A percentile compares a stretch with the other conserved stretches of the same genome.
Conservation (phyloP, 2,888 invertebrate genomes). For the Nematopogon swammerdamellus region DNA sequence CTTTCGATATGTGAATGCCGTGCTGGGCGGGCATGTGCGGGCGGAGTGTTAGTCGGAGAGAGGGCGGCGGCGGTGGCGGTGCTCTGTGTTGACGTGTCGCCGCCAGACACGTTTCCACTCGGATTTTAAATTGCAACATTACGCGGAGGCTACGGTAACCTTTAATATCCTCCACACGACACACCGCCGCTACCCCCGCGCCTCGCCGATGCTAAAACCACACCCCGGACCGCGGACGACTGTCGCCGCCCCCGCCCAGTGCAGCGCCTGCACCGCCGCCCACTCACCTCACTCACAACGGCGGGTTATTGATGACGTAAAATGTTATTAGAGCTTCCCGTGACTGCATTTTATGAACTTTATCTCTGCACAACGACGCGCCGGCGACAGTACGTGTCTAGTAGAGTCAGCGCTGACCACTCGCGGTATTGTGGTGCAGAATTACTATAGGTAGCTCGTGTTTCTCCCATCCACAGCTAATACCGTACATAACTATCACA, state of each 20-base stretch:
- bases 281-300: background rate
- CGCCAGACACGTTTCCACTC: background rate
- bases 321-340: background rate
- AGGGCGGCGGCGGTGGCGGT: background rate
- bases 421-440: too few relatives aligned
- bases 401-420: too few relatives aligned
- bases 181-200: background rate
- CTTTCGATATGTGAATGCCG: too few relatives aligned
- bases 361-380: too few relatives aligned
- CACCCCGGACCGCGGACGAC: too few relatives aligned
- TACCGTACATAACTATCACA: too few relatives aligned
- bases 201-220: too few relatives aligned
- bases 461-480: too few relatives aligned
- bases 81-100: background rate
- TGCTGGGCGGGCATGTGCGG: background rate
- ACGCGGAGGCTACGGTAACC: background rate
- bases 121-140: background rate
- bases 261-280: too few relatives aligned
- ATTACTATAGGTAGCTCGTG: too few relatives aligned
- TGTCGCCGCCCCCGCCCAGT: background rate
- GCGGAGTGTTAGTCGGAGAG: background rate
- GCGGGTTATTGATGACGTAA: background rate
- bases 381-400: too few relatives aligned
- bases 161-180: background rate
- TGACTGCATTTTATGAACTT: background rate